Evolutionary conservation across 2,888 invertebrate genomes (phyloP).

Genomic region (Diachrysia chrysitis): DNA sequence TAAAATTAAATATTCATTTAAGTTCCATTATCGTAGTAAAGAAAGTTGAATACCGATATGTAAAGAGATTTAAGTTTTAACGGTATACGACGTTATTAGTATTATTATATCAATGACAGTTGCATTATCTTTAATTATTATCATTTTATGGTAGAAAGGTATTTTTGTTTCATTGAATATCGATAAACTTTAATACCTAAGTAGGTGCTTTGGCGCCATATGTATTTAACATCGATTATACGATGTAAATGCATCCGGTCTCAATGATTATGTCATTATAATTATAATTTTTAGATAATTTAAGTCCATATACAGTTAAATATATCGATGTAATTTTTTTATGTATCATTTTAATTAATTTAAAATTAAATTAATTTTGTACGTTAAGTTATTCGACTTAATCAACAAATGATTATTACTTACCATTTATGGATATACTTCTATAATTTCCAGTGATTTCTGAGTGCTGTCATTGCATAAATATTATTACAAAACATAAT

Average conservation of each 20-base stretch:
- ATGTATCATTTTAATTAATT: not conserved
- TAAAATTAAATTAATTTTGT: too few species aligned
- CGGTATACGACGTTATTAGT: not conserved
- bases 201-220: not conserved
- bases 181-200: not conserved
- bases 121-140: not conserved
- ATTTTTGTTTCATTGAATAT: not conserved
- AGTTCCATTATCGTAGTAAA: not conserved
- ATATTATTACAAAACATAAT: slow-evolving; percentile 5
- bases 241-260: not conserved
- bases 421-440: slow-evolving; percentile 14
- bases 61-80: not conserved
- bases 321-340: not conserved
- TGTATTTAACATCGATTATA: not conserved
- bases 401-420: slow-evolving; percentile 6
- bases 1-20: too few species aligned
- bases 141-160: slow-evolving; percentile 1
- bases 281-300: not conserved
- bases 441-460: too few species aligned
- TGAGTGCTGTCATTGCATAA: too few species aligned
- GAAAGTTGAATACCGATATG: not conserved
- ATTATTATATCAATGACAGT: not conserved
- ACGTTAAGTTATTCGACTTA: too few species aligned
- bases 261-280: not conserved
- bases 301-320: not conserved